Evolutionary conservation across 1,140 invertebrate species (phyloP).

Genomic region (Contarinia nasturtii): DNA sequence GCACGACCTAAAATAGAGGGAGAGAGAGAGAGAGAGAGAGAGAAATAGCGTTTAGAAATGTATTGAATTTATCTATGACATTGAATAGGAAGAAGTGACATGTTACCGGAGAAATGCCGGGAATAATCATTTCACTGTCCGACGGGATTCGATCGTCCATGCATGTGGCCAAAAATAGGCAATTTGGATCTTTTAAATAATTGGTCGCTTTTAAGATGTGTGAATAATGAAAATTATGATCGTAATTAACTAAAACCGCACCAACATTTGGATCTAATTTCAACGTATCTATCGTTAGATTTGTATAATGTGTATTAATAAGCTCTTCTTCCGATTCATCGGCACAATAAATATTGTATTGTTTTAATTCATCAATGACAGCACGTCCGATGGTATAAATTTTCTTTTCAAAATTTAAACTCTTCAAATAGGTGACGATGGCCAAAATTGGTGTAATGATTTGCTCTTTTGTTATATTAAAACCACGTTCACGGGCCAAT

Average conservation of each 20-base stretch:
- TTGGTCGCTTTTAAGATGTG: slow-evolving; percentile 81
- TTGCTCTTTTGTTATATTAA: slow-evolving; percentile 47
- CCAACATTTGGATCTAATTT: slow-evolving; percentile 57
- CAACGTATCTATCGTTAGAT: slow-evolving; percentile 21
- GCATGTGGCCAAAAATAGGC: slow-evolving; percentile 81
- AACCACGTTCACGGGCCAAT: slow-evolving; percentile 63
- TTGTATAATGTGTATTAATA: slow-evolving; percentile 13
- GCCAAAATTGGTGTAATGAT: slow-evolving; percentile 73
- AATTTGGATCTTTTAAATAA: slow-evolving; percentile 57
- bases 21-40: too few relatives aligned
- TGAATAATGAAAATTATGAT: slow-evolving; percentile 73
- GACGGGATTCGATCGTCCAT: slow-evolving; percentile 69
- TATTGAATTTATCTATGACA: slow-evolving; percentile 15
- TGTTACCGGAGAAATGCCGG: background rate
- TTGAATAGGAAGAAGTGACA: too few relatives aligned
- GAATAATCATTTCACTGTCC: slow-evolving; percentile 25
- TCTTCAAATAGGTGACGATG: slow-evolving; percentile 60
- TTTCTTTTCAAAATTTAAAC: slow-evolving; percentile 54
- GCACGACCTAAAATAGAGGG: slow-evolving; percentile 69
- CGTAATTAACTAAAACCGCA: slow-evolving; percentile 91
- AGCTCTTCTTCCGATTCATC: slow-evolving; percentile 39
- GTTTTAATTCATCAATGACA: slow-evolving; percentile 64
- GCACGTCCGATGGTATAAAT: slow-evolving; percentile 71
- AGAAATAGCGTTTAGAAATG: slow-evolving; percentile 57
- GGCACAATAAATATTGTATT: slow-evolving; percentile 52